Evolutionary conservation across 1,140 invertebrate species (phyloP), one percentile per base, ranked within the genome.

Genomic region (Platyura marginata): DNA sequence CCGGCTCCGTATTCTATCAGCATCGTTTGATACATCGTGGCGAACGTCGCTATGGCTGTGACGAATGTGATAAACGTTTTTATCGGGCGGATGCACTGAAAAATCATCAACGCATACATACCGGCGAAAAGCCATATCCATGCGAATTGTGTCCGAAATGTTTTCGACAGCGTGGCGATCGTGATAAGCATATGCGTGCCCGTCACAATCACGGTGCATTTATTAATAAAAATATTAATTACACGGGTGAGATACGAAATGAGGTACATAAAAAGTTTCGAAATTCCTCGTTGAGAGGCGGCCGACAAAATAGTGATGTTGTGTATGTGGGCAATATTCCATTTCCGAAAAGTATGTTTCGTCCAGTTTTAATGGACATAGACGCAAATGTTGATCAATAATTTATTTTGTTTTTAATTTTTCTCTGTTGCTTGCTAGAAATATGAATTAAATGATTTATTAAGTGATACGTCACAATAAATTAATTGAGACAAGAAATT

Each of bases 21-120:
- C 72, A 84, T 61, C 67, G 79, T 48, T 62, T 81, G 1, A 82
- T 81, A 33, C 82, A 87, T 54, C 82, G 79, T 0, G 81, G 86
- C 1, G 86, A 90, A 58, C 60, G 80, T 36, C 75, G 81, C 19
- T 83, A 81, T 54, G 74, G 71, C 46, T 86, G 82, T 51, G 71
- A 76, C 41, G 68, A 79, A 44, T 73, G 71, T 35, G 61, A 66
- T 6, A 73, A 72, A 52, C 54, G 68, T 3, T 73, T 73, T 45
- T 71, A 71, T 46, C 61, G 71, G 16, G 70, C 70, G 2, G 71
- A 73, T 47, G 33, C 20, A 33, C 19, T 29, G n/a, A 32, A 22
- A 32, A 67, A 67, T 44, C 74, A 77, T 48, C 71, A 74, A 46
- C 62, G 77, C 25, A 78, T 76, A 32, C 78, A 81, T 50, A 79